A percentile compares a stretch with the other conserved stretches of the same genome.
Conservation (phyloP, 92 coral and sea anemone species). For the Nematostella vectensis region DNA sequence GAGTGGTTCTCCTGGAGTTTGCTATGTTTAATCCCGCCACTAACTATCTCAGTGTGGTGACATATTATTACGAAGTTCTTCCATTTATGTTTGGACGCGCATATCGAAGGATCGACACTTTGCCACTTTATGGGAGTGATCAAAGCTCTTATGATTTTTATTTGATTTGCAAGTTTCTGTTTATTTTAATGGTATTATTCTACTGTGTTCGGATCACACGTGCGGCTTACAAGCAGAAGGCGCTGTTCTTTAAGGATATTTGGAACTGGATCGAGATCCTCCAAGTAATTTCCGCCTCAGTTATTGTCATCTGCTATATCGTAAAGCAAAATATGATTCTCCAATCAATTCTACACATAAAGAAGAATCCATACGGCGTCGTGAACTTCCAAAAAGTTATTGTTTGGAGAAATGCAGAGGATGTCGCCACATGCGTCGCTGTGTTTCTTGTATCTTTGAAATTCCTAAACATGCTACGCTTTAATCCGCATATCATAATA, state of each 20-base stretch:
- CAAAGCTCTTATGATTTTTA: conserved; percentile 56
- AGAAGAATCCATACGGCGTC: conserved; percentile 45
- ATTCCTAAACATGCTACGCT: conserved; percentile 58
- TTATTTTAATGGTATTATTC: conserved; percentile 47
- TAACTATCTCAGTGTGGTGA: conserved; percentile 44
- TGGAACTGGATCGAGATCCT: conserved; percentile 78
- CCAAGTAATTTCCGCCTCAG: conserved; percentile 33
- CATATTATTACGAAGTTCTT: conserved; percentile 43
- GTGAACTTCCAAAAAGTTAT: conserved; percentile 50
- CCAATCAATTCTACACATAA: conserved; percentile 32
- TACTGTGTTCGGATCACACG: conserved; percentile 32
- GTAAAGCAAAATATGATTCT: conserved; percentile 52
- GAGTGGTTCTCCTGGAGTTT: conserved; percentile 63
- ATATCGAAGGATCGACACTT: conserved; percentile 49
- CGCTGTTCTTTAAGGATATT: conserved; percentile 28
- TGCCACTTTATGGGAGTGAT: conserved; percentile 41
- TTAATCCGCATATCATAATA: conserved; percentile 51
- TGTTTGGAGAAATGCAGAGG: conserved; percentile 58
- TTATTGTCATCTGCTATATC: conserved; percentile 54
- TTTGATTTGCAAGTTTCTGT: conserved; percentile 58
- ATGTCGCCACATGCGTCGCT: conserved; percentile 36
- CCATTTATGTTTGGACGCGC: conserved; percentile 62
- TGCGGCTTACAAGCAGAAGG: conserved; percentile 27
- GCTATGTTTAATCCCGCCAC: conserved; percentile 61
- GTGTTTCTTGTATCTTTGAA: conserved; percentile 57